phyloP scores from a whole-genome alignment of 1,140 invertebrate genomes.

The Monomorium pharaonis region DNA sequence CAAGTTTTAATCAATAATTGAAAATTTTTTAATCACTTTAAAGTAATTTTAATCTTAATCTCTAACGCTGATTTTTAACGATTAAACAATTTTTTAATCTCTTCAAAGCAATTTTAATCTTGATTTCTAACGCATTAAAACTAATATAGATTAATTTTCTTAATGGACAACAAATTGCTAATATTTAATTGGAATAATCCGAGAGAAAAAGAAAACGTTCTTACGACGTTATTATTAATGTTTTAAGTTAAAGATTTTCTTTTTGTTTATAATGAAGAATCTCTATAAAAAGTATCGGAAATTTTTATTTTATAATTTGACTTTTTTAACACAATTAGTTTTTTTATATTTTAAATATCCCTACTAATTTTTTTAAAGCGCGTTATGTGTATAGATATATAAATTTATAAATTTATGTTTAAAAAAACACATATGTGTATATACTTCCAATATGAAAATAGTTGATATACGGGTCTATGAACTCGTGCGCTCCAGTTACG shows the following conservation, averaged over 20 bases:
- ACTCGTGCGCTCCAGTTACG: constrained; percentile 7
- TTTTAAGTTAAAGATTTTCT: background rate
- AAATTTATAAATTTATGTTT: constrained; percentile 5
- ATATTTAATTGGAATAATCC: background rate
- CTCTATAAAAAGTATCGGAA: background rate
- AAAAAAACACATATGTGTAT: constrained; percentile 5
- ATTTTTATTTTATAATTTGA: background rate
- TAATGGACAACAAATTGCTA: background rate
- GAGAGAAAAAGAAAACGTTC: background rate
- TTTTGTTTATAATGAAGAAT: background rate
- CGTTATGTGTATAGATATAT: background rate
- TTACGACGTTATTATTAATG: background rate
- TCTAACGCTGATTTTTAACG: background rate
- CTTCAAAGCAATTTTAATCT: background rate
- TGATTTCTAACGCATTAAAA: background rate
- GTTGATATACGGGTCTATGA: background rate
- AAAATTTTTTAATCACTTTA: background rate
- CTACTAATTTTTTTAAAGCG: background rate
- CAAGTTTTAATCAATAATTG: background rate
- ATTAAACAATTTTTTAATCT: background rate
- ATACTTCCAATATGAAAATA: background rate
- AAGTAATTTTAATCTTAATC: background rate
- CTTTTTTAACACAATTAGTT: background rate
- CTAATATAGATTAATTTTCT: background rate
- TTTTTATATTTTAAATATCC: background rate